A percentile compares a stretch with the other conserved stretches of the same genome.
phyloP scores from a whole-genome alignment of 2,888 invertebrate genomes.

The Drosophila borborema region DNA sequence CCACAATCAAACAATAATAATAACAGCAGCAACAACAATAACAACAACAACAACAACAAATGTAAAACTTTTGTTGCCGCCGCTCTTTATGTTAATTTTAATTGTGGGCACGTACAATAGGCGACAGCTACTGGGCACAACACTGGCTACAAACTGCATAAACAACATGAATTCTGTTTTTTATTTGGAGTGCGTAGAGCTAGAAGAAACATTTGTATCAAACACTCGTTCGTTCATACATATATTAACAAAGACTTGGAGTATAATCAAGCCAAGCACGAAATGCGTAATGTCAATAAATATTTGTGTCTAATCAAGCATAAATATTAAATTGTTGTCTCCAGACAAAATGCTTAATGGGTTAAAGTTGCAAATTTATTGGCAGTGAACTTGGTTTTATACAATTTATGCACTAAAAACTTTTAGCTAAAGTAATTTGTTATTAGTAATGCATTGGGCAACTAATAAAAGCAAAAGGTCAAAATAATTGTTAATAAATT shows the following conservation, averaged over 20 bases:
- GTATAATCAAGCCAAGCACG: slow-evolving; percentile 28
- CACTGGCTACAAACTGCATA: slow-evolving; percentile 70
- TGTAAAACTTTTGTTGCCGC: slow-evolving; percentile 42
- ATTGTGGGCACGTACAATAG: slow-evolving; percentile 74
- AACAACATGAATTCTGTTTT: slow-evolving; percentile 66
- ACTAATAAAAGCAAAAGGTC: not conserved
- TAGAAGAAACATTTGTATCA: slow-evolving; percentile 48
- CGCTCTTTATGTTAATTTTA: slow-evolving; percentile 68
- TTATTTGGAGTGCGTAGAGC: slow-evolving; percentile 5
- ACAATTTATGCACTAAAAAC: slow-evolving; percentile 6
- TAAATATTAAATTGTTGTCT: slow-evolving; percentile 22
- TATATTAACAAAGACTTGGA: slow-evolving; percentile 11
- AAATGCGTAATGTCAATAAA: slow-evolving; percentile 28
- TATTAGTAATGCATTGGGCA: too few relatives aligned
- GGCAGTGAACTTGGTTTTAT: slow-evolving; percentile 1
- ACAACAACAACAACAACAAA: slow-evolving; percentile 28
- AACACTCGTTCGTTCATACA: slow-evolving; percentile 8
- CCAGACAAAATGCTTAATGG: slow-evolving; percentile 9
- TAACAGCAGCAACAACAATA: slow-evolving; percentile 20
- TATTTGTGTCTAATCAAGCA: slow-evolving; percentile 28
- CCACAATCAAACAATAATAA: slow-evolving; percentile 49
- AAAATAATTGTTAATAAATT: not conserved
- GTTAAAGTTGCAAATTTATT: slow-evolving; percentile 5
- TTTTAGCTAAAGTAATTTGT: slow-evolving; percentile 9
- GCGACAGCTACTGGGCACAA: slow-evolving; percentile 52